Conservation (phyloP, 2,113 vertebrate genomes). For the Mustela lutreola region DNA sequence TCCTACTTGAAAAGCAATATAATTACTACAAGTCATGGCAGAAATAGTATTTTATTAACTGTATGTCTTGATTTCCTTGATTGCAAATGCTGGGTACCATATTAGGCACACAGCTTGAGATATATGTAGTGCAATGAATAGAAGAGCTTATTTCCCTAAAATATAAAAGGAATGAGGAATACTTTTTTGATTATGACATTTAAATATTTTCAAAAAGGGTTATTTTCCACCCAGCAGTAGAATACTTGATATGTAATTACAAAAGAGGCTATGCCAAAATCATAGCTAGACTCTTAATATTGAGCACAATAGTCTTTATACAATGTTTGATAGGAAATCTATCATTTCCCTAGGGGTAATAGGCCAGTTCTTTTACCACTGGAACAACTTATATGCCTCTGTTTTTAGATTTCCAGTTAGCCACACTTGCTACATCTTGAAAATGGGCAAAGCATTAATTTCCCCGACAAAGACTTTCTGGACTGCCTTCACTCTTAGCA, state of each 20-base stretch:
- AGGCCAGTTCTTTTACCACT: slow-evolving; percentile 71
- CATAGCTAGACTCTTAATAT: slow-evolving; percentile 79
- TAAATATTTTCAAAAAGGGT: slow-evolving; percentile 81
- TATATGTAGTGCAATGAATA: slow-evolving; percentile 42
- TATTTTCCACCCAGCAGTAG: slow-evolving; percentile 80
- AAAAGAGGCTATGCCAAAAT: slow-evolving; percentile 81
- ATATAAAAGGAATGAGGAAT: slow-evolving; percentile 76
- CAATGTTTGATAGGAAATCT: slow-evolving; percentile 82
- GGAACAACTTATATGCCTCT: slow-evolving; percentile 48
- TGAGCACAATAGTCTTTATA: slow-evolving; percentile 81
- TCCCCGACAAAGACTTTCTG: background rate
- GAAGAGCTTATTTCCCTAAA: slow-evolving; percentile 70
- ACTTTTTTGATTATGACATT: slow-evolving; percentile 81
- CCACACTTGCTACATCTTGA: slow-evolving; percentile 45
- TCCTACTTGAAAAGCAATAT: slow-evolving; percentile 63
- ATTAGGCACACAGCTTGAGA: slow-evolving; percentile 71
- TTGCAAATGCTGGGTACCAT: slow-evolving; percentile 59
- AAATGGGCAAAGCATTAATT: slow-evolving; percentile 9
- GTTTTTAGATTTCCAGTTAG: slow-evolving; percentile 60
- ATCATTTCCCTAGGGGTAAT: slow-evolving; percentile 82
- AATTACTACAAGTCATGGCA: slow-evolving; percentile 39
- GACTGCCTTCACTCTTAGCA: background rate
- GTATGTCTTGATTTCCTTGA: slow-evolving; percentile 48
- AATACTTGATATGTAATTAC: slow-evolving; percentile 87
- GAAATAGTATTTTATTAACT: slow-evolving; percentile 64